Conservation (phyloP, 2,888 invertebrate species). For the Aporophyla nigra region DNA sequence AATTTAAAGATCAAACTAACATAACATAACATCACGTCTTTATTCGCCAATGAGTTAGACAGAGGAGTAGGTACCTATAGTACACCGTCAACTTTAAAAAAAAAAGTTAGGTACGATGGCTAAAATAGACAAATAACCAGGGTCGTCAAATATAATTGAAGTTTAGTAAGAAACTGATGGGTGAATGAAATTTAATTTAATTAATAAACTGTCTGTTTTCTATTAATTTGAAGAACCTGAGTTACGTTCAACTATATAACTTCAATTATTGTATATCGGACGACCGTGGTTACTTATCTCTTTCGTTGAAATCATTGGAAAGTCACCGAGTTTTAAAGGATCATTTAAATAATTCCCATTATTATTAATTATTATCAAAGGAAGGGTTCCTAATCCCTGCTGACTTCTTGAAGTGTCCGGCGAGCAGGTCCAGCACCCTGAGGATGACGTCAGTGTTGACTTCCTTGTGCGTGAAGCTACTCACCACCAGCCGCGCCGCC, state of each 20-base stretch:
- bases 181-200: too few relatives aligned
- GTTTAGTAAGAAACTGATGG: too few relatives aligned
- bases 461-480: conserved; percentile 75
- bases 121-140: too few relatives aligned
- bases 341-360: background rate
- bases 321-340: background rate
- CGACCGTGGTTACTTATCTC: too few relatives aligned
- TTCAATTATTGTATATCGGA: too few relatives aligned
- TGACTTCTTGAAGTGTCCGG: conserved; percentile 80
- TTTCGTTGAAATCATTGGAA: background rate
- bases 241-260: too few relatives aligned
- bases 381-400: conserved; percentile 78
- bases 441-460: conserved; percentile 80
- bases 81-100: too few relatives aligned
- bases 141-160: too few relatives aligned
- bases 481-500: conserved; percentile 71
- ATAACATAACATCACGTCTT: background rate
- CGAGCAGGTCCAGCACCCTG: conserved; percentile 78
- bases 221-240: too few relatives aligned
- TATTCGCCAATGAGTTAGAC: background rate
- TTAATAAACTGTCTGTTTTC: too few relatives aligned
- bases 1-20: background rate
- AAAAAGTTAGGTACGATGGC: too few relatives aligned
- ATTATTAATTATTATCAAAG: conserved; percentile 77
- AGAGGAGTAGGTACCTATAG: background rate